Evolutionary conservation across 2,888 invertebrate species (phyloP).

Genomic region (Oegoconia quadripuncta): DNA sequence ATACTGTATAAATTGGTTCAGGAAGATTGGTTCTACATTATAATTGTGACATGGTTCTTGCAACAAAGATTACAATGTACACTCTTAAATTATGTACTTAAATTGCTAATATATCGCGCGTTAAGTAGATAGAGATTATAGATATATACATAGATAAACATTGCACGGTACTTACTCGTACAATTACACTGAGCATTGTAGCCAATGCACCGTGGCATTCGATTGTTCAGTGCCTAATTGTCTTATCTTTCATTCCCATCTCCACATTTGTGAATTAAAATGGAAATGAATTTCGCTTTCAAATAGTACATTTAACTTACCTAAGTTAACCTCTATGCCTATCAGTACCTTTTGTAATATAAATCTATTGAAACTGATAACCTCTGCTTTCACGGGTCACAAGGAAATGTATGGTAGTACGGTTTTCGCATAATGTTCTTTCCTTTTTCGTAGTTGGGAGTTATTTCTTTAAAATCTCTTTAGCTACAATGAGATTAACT

Average conservation of each 20-base stretch:
- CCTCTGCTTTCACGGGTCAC: constrained; percentile 48
- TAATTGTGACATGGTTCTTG: no score
- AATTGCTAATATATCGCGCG: no score
- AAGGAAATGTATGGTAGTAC: constrained; percentile 41
- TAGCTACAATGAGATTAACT: no score
- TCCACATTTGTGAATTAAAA: constrained; percentile 32
- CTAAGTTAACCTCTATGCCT: constrained; percentile 37
- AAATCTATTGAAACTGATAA: constrained; percentile 49
- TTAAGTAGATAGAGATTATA: no score
- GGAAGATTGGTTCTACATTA: no score
- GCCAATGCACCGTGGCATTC: constrained; percentile 20
- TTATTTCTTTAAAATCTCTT: no score
- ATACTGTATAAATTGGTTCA: no score
- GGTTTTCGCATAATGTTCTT: constrained; percentile 34
- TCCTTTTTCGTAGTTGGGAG: no score
- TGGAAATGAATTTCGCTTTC: constrained; percentile 43
- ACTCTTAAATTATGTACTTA: no score
- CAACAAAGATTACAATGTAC: no score
- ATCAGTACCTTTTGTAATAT: constrained; percentile 41
- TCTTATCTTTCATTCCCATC: constrained; percentile 33
- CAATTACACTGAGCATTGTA: neutral
- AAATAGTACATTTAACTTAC: constrained; percentile 40
- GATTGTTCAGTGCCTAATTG: constrained; percentile 33
- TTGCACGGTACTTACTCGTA: no score
- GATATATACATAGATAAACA: no score